Conservation (phyloP, 2,113 vertebrate species). For the Pituophis catenifer region DNA sequence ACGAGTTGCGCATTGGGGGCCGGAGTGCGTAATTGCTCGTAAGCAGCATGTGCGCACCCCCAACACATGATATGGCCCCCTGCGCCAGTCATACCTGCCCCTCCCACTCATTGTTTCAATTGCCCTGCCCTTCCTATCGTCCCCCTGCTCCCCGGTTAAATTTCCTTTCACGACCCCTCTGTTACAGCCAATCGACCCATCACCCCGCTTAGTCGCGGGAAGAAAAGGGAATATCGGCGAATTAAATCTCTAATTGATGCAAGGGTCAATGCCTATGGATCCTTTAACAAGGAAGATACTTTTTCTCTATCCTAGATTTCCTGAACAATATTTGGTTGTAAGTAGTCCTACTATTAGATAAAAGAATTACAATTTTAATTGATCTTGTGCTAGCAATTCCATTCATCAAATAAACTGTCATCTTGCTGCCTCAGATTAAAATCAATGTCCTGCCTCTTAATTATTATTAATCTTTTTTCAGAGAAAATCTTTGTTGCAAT, state of each 20-base stretch:
- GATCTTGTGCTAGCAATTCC: constrained; percentile 22
- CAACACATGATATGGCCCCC: no score
- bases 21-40: no score
- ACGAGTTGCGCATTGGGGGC: no score
- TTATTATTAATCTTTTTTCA: constrained; percentile 52
- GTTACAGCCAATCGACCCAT: no score
- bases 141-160: no score
- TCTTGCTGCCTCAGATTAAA: constrained; percentile 48
- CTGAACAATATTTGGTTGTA: constrained; percentile 41
- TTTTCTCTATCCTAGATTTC: constrained; percentile 28
- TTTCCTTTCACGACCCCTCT: no score
- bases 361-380: constrained; percentile 50
- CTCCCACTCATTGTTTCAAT: no score
- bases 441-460: constrained; percentile 61
- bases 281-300: constrained; percentile 32
- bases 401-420: constrained; percentile 41
- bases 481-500: constrained; percentile 52
- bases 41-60: no score
- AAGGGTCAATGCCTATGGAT: constrained; percentile 42
- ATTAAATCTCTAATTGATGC: constrained; percentile 51
- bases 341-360: constrained; percentile 47
- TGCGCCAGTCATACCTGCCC: no score
- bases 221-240: constrained; percentile 32
- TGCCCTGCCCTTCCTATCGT: no score
- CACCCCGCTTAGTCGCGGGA: no score